These are phyloP conservation scores for Euleptes europaea DNA, from an alignment of 2,113 vertebrate species.

Conservation along the genomic window DNA sequence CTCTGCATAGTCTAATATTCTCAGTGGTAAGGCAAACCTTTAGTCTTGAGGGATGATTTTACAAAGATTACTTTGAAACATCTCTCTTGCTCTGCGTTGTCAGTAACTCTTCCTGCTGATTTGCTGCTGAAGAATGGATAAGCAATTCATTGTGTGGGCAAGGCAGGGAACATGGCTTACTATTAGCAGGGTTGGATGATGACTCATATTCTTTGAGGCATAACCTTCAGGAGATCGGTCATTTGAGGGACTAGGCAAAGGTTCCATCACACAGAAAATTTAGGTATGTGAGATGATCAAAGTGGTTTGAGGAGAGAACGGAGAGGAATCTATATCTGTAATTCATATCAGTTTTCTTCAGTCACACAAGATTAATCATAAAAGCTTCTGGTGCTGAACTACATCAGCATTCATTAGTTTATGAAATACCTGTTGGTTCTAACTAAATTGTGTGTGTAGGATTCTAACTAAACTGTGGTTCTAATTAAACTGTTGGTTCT, in stretches of 20 bases:
- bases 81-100: accelerated
- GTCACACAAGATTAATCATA: background rate
- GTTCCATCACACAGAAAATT: too few species aligned
- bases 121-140: accelerated
- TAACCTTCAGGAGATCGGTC: accelerated
- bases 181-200: background rate
- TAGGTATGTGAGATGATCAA: background rate
- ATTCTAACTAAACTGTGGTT: too few species aligned
- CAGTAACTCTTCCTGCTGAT: background rate
- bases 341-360: background rate
- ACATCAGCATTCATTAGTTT: background rate
- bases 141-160: accelerated
- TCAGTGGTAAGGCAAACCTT: accelerated
- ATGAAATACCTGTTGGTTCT: too few species aligned
- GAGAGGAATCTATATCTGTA: background rate
- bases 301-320: background rate
- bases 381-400: background rate
- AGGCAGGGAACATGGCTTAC: background rate
- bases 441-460: too few species aligned
- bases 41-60: background rate
- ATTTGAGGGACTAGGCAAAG: background rate
- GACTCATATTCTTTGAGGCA: accelerated
- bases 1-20: background rate
- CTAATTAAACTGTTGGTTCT: too few species aligned
- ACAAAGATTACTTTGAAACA: background rate